These are phyloP conservation scores for Cheilosia grossa DNA, from an alignment of 2,888 invertebrate genomes.

Conservation along the genomic window DNA sequence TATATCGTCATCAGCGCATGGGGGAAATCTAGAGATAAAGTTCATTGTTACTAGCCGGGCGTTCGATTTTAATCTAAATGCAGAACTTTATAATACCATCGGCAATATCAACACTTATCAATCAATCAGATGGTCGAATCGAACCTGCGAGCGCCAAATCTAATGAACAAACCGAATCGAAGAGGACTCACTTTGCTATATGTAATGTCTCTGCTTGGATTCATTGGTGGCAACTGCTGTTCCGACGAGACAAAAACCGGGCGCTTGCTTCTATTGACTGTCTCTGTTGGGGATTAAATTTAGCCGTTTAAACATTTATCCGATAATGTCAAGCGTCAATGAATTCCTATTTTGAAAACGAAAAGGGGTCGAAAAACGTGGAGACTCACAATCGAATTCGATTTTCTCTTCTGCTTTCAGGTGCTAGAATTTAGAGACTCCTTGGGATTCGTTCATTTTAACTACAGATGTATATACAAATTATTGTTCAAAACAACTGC, in stretches of 20 bases:
- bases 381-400: not conserved
- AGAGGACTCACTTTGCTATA: slow-evolving; percentile 5
- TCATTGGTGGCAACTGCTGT: not conserved
- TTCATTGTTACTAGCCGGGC: slow-evolving; percentile 54
- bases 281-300: slow-evolving; percentile 32
- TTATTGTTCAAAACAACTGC: too few species aligned
- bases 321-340: slow-evolving; percentile 60
- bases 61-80: slow-evolving; percentile 24
- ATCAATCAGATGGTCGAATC: slow-evolving; percentile 25
- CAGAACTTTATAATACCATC: not conserved
- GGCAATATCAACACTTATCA: slow-evolving; percentile 41
- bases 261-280: not conserved
- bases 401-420: not conserved
- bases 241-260: slow-evolving; percentile 3
- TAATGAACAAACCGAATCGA: not conserved
- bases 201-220: not conserved
- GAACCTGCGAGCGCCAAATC: slow-evolving; percentile 31
- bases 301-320: slow-evolving; percentile 40
- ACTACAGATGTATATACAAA: too few species aligned
- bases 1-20: slow-evolving; percentile 27
- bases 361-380: slow-evolving; percentile 20
- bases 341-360: slow-evolving; percentile 61
- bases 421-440: slow-evolving; percentile 11
- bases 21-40: not conserved
- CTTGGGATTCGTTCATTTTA: not conserved